Evolutionary conservation across 2,888 invertebrate species (phyloP).

Genomic region (Kuschelorhynchus macadamiae): DNA sequence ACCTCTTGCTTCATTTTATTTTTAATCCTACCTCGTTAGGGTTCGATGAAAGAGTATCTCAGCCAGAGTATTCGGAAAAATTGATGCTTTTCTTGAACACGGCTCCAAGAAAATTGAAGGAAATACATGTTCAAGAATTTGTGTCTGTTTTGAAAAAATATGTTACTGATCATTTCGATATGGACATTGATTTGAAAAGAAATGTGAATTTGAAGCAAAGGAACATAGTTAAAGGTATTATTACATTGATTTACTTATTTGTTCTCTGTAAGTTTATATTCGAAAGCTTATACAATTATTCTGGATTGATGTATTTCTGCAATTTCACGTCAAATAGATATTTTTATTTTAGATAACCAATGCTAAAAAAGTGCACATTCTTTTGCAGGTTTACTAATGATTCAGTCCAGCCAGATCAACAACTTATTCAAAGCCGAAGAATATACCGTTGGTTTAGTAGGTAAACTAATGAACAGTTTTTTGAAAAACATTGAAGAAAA

Average conservation of each 20-base stretch:
- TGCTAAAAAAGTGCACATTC: too few relatives aligned
- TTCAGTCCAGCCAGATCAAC: conserved; percentile 28
- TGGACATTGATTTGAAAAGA: conserved; percentile 54
- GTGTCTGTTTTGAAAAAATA: conserved; percentile 35
- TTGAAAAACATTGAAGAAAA: conserved; percentile 32
- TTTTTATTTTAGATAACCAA: too few relatives aligned
- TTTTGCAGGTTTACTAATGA: conserved; percentile 33
- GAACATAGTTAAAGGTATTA: conserved; percentile 59
- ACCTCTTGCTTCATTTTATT: conserved; percentile 54
- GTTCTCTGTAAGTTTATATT: too few relatives aligned
- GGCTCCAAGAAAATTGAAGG: conserved; percentile 47
- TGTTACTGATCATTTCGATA: conserved; percentile 25
- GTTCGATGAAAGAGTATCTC: conserved; percentile 49
- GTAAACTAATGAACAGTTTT: conserved; percentile 51
- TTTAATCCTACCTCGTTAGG: conserved; percentile 55
- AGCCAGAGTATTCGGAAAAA: conserved; percentile 44
- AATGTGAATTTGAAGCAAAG: conserved; percentile 57
- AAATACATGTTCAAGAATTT: conserved; percentile 37
- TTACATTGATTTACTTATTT: too few relatives aligned
- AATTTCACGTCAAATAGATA: too few relatives aligned
- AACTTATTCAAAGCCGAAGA: conserved; percentile 23
- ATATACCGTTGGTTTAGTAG: conserved; percentile 35
- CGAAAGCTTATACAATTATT: too few relatives aligned
- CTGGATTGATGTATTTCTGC: too few relatives aligned
- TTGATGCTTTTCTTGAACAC: conserved; percentile 48